phyloP scores from a whole-genome alignment of 2,113 vertebrate species.

The Sciurus niger region DNA sequence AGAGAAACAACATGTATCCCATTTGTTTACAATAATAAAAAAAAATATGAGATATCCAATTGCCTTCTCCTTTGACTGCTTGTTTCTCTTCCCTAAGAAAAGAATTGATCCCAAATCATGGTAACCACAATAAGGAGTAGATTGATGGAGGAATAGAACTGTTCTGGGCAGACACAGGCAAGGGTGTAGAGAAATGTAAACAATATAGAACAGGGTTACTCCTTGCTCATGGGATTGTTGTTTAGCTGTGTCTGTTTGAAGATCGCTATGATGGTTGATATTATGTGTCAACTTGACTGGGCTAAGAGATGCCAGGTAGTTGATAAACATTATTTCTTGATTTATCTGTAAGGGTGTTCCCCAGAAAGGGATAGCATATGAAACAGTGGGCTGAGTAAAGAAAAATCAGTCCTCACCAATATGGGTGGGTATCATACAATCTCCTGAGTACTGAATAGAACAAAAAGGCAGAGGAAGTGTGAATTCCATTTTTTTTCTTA shows the following conservation, averaged over 20 bases:
- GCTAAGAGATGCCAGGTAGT: no score
- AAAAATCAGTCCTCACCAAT: background rate
- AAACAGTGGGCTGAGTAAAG: background rate
- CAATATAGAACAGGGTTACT: background rate
- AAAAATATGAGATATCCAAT: background rate
- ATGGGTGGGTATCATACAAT: background rate
- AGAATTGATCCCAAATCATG: background rate
- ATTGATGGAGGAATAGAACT: background rate
- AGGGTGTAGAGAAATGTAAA: background rate
- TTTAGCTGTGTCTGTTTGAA: background rate
- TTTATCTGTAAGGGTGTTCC: background rate
- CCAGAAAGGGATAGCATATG: no score
- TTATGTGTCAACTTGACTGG: background rate
- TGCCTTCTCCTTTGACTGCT: background rate
- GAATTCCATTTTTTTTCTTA: background rate
- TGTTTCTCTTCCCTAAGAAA: background rate
- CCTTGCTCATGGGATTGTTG: background rate
- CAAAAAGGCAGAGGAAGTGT: background rate
- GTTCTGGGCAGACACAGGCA: background rate
- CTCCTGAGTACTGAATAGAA: no score
- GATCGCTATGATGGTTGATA: background rate
- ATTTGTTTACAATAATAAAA: no score
- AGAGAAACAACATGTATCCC: no score
- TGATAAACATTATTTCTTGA: background rate
- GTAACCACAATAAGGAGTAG: no score